A percentile compares a stretch with the other conserved stretches of the same genome.
Conservation (phyloP, 2,113 vertebrate genomes). For the Tupaia chinensis region DNA sequence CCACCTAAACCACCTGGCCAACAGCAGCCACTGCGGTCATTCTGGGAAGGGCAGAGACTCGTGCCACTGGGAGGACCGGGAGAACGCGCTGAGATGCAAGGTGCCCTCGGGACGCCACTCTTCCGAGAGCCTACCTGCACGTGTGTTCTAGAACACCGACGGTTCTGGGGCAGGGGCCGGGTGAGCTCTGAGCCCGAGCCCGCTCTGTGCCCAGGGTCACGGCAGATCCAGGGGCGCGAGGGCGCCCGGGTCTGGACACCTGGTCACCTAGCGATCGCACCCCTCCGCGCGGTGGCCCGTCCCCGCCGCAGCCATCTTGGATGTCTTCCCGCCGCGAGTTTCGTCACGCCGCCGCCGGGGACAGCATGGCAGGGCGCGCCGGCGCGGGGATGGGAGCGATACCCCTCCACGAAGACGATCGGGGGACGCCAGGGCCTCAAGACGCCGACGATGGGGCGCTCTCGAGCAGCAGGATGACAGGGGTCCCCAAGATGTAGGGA, state of each 20-base stretch:
- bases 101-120: fast-evolving
- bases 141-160: fast-evolving
- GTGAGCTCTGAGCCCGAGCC: not conserved
- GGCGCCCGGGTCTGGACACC: not conserved
- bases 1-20: not conserved
- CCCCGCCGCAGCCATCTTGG: constrained; percentile 81
- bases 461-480: not conserved
- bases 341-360: not conserved
- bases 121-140: not conserved
- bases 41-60: not conserved
- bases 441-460: not conserved
- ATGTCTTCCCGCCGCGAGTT: not conserved
- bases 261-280: not conserved
- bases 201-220: not conserved
- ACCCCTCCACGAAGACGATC: fast-evolving
- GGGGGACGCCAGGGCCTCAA: not conserved
- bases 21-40: fast-evolving
- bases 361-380: not conserved
- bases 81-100: not conserved
- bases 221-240: not conserved
- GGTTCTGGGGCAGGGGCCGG: not conserved
- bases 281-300: not conserved
- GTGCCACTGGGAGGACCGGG: not conserved
- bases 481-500: not conserved
- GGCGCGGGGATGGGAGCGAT: not conserved